Evolutionary conservation across 92 coral and sea anemone species (phyloP).

Genomic region (Epizoanthus scotinus): DNA sequence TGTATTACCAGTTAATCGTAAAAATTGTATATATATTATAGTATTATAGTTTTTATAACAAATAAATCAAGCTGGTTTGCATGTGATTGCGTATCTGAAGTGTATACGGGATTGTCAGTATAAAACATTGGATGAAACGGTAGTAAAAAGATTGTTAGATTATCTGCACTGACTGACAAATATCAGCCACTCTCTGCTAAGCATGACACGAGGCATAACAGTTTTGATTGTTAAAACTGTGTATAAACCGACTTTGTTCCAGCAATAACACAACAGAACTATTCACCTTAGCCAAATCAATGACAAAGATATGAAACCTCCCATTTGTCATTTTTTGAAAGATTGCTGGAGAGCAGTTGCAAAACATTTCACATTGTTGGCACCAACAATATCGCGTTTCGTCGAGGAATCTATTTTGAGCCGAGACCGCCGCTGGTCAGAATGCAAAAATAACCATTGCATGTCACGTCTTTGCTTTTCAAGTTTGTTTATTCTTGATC

Average conservation of each 20-base stretch:
- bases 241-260: too few species aligned
- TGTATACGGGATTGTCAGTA: too few species aligned
- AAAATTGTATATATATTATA: too few species aligned
- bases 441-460: conserved; percentile 15
- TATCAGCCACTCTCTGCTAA: too few species aligned
- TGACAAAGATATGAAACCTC: too few species aligned
- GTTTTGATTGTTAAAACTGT: too few species aligned
- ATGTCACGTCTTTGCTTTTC: conserved; percentile 33
- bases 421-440: conserved; percentile 10
- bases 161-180: background rate
- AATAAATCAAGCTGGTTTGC: background rate
- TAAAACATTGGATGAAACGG: background rate
- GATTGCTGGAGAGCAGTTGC: background rate
- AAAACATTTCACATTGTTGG: background rate
- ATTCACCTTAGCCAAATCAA: too few species aligned
- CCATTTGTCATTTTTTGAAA: background rate
- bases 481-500: conserved; percentile 34
- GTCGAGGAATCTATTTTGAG: conserved; percentile 15
- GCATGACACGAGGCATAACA: too few species aligned
- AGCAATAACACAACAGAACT: too few species aligned
- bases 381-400: background rate
- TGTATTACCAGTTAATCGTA: too few species aligned
- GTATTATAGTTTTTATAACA: too few species aligned
- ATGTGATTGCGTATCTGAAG: too few species aligned
- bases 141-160: background rate